Conservation (phyloP, 2,113 vertebrate species). For the Rhinolophus ferrumequinum region DNA sequence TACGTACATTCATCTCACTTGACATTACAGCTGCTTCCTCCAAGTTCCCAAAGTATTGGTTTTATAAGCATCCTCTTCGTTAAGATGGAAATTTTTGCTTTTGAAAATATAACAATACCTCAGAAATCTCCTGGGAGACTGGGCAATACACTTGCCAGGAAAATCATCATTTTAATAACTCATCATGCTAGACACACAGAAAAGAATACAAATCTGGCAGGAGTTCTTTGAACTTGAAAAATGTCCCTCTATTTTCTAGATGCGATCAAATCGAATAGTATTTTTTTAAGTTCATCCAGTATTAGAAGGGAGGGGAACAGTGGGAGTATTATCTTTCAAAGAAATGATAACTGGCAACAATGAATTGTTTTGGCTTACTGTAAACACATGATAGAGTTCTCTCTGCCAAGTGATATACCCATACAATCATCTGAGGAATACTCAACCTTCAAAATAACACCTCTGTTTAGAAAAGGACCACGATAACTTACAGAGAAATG, state of each 20-base stretch:
- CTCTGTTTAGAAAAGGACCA: background rate
- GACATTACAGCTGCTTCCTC: background rate
- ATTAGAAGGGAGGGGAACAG: background rate
- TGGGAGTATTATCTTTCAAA: background rate
- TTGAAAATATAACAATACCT: background rate
- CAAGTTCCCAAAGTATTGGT: constrained; percentile 59
- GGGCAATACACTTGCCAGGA: background rate
- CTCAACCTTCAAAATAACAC: background rate
- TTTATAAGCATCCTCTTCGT: constrained; percentile 62
- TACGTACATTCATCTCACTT: constrained; percentile 30
- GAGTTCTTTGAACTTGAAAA: background rate
- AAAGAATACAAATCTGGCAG: background rate
- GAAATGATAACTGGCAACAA: background rate
- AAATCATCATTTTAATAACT: constrained; percentile 51
- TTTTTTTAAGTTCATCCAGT: background rate
- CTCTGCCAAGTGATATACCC: background rate
- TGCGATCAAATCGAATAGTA: background rate
- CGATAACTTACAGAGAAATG: background rate
- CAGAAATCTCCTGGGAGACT: constrained; percentile 43
- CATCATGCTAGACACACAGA: background rate
- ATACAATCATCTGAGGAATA: background rate
- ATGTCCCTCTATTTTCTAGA: background rate
- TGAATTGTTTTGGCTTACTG: background rate
- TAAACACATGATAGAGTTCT: background rate
- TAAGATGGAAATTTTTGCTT: constrained; percentile 53